Conservation (phyloP, 2,888 invertebrate genomes). For the Scaptomyza reducta region DNA sequence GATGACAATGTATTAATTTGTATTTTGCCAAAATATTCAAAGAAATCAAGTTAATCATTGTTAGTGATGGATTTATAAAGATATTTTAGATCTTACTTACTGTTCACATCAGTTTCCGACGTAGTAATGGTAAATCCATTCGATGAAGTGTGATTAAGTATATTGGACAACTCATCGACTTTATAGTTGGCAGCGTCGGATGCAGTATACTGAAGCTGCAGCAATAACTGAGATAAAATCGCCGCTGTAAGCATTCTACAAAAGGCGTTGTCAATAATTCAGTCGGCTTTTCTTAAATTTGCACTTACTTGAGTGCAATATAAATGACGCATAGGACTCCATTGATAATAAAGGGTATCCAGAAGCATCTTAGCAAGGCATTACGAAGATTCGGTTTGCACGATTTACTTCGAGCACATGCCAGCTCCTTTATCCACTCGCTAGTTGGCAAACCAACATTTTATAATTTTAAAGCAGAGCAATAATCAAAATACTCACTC, state of each 20-base stretch:
- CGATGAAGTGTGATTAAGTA: not conserved
- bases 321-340: conserved; percentile 86
- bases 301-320: conserved; percentile 81
- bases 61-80: no score
- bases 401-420: conserved; percentile 85
- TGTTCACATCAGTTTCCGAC: conserved; percentile 17
- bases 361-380: conserved; percentile 88
- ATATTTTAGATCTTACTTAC: conserved; percentile 13
- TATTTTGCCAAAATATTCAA: not conserved
- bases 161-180: conserved; percentile 5
- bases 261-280: conserved; percentile 5
- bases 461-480: not conserved
- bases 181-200: not conserved
- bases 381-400: conserved; percentile 87
- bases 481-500: conserved; percentile 62
- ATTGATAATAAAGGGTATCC: conserved; percentile 88
- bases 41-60: no score
- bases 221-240: conserved; percentile 82
- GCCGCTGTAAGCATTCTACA: conserved; percentile 82
- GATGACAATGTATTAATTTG: no score
- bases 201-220: conserved; percentile 78
- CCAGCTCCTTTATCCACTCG: conserved; percentile 88
- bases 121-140: conserved; percentile 23
- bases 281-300: not conserved
- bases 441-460: conserved; percentile 79